Evolutionary conservation across 2,113 vertebrate genomes (phyloP).

Genomic region (Tetraodon nigroviridis): DNA sequence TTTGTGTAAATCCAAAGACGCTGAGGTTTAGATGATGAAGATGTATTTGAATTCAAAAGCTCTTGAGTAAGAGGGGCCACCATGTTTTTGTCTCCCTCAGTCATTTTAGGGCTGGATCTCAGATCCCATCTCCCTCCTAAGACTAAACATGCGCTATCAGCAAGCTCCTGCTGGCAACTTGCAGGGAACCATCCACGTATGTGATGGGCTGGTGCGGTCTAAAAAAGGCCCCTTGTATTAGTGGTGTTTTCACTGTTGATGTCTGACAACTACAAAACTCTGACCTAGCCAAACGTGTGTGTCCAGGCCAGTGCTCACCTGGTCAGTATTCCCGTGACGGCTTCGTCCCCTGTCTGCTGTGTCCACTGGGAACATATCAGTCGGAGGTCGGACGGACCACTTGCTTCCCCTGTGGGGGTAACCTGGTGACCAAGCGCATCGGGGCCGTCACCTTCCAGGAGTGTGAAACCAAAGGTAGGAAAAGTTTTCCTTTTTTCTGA

Average conservation of each 20-base stretch:
- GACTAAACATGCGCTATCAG: conserved; percentile 71
- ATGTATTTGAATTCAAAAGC: conserved; percentile 53
- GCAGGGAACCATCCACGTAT: background rate
- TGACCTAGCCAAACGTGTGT: conserved; percentile 26
- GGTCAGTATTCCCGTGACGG: conserved; percentile 89
- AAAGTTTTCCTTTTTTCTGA: background rate
- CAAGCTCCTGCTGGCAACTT: conserved; percentile 36
- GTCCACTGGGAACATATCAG: conserved; percentile 87
- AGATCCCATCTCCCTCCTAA: conserved; percentile 63
- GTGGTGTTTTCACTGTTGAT: background rate
- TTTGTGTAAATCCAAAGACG: conserved; percentile 58
- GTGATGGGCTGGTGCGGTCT: too few species aligned
- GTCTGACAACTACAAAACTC: background rate
- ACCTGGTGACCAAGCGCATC: conserved; percentile 79
- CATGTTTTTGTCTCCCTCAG: conserved; percentile 67
- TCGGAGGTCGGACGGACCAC: conserved; percentile 85
- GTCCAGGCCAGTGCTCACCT: conserved; percentile 83
- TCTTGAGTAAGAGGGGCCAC: conserved; percentile 52
- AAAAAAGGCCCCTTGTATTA: background rate
- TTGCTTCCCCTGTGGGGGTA: conserved; percentile 88
- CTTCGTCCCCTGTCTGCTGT: conserved; percentile 84
- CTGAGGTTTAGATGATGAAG: conserved; percentile 43
- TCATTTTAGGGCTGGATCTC: conserved; percentile 43
- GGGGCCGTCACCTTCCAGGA: conserved; percentile 85
- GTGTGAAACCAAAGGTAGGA: conserved; percentile 93